These are phyloP conservation scores for Catocala fraxini DNA, from an alignment of 2,888 invertebrate genomes.

Conservation along the genomic window DNA sequence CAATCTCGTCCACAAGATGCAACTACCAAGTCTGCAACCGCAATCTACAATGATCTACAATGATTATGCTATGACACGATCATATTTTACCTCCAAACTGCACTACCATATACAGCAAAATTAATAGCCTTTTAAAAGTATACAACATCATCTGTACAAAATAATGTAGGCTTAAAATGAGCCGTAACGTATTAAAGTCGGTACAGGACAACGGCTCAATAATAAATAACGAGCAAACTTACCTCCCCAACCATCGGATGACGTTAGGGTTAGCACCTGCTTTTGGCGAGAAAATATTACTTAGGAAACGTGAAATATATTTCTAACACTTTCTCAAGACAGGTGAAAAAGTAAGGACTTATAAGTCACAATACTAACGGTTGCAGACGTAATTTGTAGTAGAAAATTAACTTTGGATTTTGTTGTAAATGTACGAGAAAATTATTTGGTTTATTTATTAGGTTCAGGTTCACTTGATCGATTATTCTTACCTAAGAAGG, in stretches of 20 bases:
- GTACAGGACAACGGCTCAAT: slow-evolving; percentile 59
- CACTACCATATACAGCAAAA: slow-evolving; percentile 22
- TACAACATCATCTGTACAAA: slow-evolving; percentile 25
- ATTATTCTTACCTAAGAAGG: no score
- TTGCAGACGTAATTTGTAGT: neutral
- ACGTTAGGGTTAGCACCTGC: slow-evolving; percentile 51
- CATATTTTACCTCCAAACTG: neutral
- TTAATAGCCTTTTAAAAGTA: slow-evolving; percentile 18
- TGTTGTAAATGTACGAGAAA: no score
- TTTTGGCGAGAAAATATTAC: slow-evolving; percentile 44
- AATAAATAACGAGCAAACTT: slow-evolving; percentile 65
- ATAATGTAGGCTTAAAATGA: slow-evolving; percentile 47
- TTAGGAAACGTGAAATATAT: slow-evolving; percentile 45
- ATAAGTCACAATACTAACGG: slow-evolving; percentile 32
- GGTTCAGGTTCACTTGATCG: no score
- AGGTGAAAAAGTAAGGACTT: slow-evolving; percentile 39
- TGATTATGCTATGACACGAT: no score
- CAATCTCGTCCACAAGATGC: no score
- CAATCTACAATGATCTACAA: no score
- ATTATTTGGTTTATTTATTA: no score
- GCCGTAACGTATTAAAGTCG: slow-evolving; percentile 51
- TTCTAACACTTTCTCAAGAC: slow-evolving; percentile 37
- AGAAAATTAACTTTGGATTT: neutral
- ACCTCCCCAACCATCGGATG: slow-evolving; percentile 50
- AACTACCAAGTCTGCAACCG: no score